These are phyloP conservation scores for Patiria pectinifera DNA, from an alignment of 53 echinoderm and acorn worm species.

Conservation along the genomic window DNA sequence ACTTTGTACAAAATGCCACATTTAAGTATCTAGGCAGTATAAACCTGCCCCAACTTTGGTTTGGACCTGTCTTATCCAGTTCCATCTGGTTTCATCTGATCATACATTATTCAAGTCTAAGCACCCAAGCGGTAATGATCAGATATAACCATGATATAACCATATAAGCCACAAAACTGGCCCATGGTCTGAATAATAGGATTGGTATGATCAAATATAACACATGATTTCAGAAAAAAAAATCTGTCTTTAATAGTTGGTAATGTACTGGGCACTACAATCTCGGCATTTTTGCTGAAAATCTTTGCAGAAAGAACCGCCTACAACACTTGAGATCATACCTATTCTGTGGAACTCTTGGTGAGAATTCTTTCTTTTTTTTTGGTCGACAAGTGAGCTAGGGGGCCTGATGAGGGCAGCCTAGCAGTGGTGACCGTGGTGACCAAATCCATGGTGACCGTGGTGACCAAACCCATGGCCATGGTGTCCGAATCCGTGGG, in stretches of 20 bases:
- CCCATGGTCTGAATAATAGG: too few relatives aligned
- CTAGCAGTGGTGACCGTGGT: slow-evolving; percentile 49
- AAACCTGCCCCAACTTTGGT: background rate
- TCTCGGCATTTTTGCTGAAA: background rate
- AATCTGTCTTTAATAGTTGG: too few relatives aligned
- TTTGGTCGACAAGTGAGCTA: background rate
- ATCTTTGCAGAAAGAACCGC: background rate
- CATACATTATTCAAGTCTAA: background rate
- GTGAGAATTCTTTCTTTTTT: background rate
- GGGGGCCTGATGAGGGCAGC: background rate
- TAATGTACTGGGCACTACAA: background rate
- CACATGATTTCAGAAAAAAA: too few relatives aligned
- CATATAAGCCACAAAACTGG: too few relatives aligned
- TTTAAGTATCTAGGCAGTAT: too few relatives aligned
- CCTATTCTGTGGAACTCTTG: background rate
- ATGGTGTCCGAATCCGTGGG: slow-evolving; percentile 12
- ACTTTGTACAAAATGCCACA: too few relatives aligned
- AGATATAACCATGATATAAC: background rate
- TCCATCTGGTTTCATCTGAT: background rate
- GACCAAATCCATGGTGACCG: slow-evolving; percentile 30
- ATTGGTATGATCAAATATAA: too few relatives aligned
- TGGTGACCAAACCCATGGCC: background rate
- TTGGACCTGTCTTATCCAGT: background rate
- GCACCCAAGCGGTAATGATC: background rate
- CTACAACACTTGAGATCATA: background rate